A percentile compares a stretch with the other conserved stretches of the same genome.
Evolutionary conservation across 2,113 vertebrate genomes (phyloP).

Genomic region (Ia io): DNA sequence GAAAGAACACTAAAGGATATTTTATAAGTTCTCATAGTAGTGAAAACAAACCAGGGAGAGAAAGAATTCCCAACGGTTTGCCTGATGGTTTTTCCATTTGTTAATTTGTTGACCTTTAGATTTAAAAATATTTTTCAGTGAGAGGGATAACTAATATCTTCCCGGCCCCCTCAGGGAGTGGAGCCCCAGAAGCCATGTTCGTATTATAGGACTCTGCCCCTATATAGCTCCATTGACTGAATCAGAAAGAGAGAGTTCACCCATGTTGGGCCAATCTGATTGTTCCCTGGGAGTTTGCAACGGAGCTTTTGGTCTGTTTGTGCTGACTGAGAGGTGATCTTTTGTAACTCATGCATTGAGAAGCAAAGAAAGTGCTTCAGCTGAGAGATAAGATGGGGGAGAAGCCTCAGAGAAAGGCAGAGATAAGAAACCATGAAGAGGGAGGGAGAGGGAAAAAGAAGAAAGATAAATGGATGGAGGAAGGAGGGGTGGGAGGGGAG

Average conservation of each 20-base stretch:
- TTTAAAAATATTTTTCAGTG: constrained; percentile 34
- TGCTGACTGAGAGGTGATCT: background rate
- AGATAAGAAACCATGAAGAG: background rate
- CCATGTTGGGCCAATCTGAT: background rate
- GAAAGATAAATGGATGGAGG: background rate
- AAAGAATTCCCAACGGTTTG: constrained; percentile 20
- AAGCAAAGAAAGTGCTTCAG: background rate
- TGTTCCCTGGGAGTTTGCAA: background rate
- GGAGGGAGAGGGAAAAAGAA: background rate
- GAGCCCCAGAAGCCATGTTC: background rate
- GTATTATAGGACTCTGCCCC: background rate
- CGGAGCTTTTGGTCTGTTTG: background rate
- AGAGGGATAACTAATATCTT: background rate
- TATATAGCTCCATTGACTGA: background rate
- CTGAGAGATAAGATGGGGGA: background rate
- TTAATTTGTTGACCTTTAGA: background rate
- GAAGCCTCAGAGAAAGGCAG: background rate
- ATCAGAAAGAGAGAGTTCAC: background rate
- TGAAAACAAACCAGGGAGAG: background rate
- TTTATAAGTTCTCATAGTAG: background rate
- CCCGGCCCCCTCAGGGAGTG: background rate
- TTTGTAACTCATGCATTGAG: background rate
- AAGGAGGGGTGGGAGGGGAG: no score
- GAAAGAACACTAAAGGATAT: background rate
- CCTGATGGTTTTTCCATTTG: constrained; percentile 15